Evolutionary conservation across 2,888 invertebrate genomes (phyloP).

Genomic region (Leptarthrus brevirostris): DNA sequence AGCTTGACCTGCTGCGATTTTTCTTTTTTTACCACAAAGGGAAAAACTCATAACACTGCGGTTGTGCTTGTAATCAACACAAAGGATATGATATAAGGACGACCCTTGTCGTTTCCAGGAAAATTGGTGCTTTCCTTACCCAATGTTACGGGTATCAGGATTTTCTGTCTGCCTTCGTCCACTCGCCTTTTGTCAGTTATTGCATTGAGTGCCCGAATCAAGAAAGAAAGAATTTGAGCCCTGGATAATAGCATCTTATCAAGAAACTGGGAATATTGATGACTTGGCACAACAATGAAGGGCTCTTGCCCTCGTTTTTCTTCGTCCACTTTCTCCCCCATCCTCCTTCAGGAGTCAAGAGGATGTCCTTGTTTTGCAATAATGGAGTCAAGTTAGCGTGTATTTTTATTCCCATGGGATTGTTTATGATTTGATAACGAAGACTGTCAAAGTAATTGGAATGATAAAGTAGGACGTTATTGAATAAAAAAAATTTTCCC

Average conservation of each 20-base stretch:
- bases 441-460: conserved; percentile 15
- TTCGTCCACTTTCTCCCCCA: background rate
- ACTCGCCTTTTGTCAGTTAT: conserved; percentile 38
- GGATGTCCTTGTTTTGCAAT: conserved; percentile 35
- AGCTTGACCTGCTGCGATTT: conserved; percentile 27
- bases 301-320: conserved; percentile 31
- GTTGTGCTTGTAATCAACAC: conserved; percentile 37
- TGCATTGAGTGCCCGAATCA: conserved; percentile 31
- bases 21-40: background rate
- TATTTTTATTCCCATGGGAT: conserved; percentile 31
- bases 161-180: conserved; percentile 37
- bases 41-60: conserved; percentile 38
- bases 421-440: conserved; percentile 30
- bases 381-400: conserved; percentile 40
- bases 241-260: conserved; percentile 39
- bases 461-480: conserved; percentile 11
- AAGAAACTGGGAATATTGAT: conserved; percentile 45
- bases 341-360: background rate
- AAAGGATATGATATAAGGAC: conserved; percentile 27
- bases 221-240: conserved; percentile 33
- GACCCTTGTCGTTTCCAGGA: conserved; percentile 17
- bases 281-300: conserved; percentile 47
- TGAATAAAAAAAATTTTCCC: background rate
- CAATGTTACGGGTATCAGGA: conserved; percentile 15
- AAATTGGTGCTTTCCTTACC: conserved; percentile 10